These are phyloP conservation scores for Anguilla megastoma DNA, from an alignment of 2,797 vertebrate species.

Conservation along the genomic window DNA sequence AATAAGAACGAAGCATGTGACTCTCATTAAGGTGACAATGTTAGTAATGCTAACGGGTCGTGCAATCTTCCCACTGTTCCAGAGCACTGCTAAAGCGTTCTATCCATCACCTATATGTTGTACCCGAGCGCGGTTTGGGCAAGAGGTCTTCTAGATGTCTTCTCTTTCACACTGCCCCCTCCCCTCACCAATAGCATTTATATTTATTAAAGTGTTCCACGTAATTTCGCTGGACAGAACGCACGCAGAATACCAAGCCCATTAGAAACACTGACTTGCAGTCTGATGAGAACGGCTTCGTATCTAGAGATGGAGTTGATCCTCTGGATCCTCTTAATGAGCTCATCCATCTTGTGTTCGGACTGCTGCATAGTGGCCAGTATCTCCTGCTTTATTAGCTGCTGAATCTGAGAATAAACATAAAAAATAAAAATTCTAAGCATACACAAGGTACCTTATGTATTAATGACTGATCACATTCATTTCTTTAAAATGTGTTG, in stretches of 20 bases:
- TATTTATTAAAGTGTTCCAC: neutral
- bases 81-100: neutral
- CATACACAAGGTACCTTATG: neutral
- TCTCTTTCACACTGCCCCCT: neutral
- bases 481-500: neutral
- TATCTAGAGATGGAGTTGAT: constrained; percentile 45
- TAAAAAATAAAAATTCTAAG: neutral
- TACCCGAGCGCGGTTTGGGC: neutral
- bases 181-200: neutral
- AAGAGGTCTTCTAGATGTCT: neutral
- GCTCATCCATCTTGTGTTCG: constrained; percentile 47
- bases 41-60: neutral
- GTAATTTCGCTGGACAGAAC: neutral
- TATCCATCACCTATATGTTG: neutral
- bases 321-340: constrained; percentile 45
- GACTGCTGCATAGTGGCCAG: constrained; percentile 38
- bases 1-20: neutral
- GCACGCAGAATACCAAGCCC: neutral
- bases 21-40: neutral
- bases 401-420: constrained; percentile 52
- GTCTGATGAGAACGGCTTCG: constrained; percentile 51
- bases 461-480: neutral
- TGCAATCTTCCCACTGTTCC: neutral
- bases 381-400: constrained; percentile 59
- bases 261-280: constrained; percentile 58